Evolutionary conservation across 1,140 invertebrate species (phyloP).

Genomic region (Zaprionus camerounensis): DNA sequence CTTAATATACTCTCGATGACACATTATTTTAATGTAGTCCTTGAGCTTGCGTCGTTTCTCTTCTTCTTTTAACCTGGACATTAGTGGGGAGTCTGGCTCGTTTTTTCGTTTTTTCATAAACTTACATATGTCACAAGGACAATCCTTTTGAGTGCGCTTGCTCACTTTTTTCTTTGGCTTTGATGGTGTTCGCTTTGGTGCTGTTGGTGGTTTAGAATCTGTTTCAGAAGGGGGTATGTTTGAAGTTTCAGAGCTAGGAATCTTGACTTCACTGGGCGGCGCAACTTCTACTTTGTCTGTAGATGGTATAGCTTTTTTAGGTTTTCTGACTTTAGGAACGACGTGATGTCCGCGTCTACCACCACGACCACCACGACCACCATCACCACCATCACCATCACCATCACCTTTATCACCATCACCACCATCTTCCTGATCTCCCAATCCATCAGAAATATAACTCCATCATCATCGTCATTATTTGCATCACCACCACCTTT

Average conservation of each 20-base stretch:
- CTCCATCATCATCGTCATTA: no score
- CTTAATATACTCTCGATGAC: conserved; percentile 39
- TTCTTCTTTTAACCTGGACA: conserved; percentile 40
- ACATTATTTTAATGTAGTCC: conserved; percentile 51
- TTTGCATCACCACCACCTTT: background rate
- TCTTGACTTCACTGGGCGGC: no score
- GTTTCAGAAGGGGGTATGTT: background rate
- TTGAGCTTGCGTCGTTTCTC: conserved; percentile 26
- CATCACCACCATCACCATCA: background rate
- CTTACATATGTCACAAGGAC: conserved; percentile 54
- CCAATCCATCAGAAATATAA: no score
- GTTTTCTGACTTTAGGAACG: no score
- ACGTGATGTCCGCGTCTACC: background rate
- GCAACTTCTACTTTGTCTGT: no score
- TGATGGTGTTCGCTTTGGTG: background rate
- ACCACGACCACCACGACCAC: background rate
- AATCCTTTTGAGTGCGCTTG: conserved; percentile 27
- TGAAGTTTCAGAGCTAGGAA: no score
- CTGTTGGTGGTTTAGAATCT: conserved; percentile 26
- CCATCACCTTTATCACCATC: background rate
- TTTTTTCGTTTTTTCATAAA: conserved; percentile 22
- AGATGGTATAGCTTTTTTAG: no score
- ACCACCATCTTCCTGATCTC: background rate
- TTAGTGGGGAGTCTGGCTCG: conserved; percentile 48
- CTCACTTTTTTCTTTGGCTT: background rate